Evolutionary conservation across 1,140 invertebrate genomes (phyloP), one percentile per base, ranked within the genome.

Genomic region (Cotesia typhae): DNA sequence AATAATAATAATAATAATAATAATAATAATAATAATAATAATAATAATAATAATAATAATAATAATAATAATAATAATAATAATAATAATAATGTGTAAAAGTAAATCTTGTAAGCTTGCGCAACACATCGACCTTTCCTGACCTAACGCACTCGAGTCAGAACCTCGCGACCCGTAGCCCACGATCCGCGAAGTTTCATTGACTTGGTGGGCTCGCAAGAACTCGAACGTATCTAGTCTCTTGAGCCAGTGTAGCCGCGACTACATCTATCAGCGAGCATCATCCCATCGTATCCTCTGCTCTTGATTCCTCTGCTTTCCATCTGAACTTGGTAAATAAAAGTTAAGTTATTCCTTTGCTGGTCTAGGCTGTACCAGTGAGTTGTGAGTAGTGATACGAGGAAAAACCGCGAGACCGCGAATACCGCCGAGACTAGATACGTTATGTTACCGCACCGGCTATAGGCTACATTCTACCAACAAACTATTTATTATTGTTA

Each of bases 131-230:
- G 47, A 71, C 69, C 60, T 67, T 68, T 75, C 74, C 71, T 75
- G 71, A 75, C 71, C 71, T 76, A 76, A 73, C 71, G 68, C 68
- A 73, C 68, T 61, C 55, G 55, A 72, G 64, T 53, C 64, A 12
- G 17, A 53, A 55, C 68, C 41, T 38, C 61, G 64, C 4, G 4
- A 47, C 55, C 71, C 14, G 65, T 28, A 28, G 20, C 20, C 20
- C 20, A 28, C 20, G 20, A 28, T 28, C 1, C 20, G 20, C 20
- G 20, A 28, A 74, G 65, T 74, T 71, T 74, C 73, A 74, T 71
- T 74, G 57, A 65, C 70, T 60, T 60, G 47, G 69, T 71, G 69
- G 69, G 69, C 41, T 59, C 65, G 35, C 59, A 36, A 47, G 9
- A 35, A 12, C 14, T 41, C 28, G 53, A 17, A 63, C 57, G 47